Base-by-base conservation (phyloP, 2,888 invertebrate species). In the Drosophila hamatofila region DNA sequence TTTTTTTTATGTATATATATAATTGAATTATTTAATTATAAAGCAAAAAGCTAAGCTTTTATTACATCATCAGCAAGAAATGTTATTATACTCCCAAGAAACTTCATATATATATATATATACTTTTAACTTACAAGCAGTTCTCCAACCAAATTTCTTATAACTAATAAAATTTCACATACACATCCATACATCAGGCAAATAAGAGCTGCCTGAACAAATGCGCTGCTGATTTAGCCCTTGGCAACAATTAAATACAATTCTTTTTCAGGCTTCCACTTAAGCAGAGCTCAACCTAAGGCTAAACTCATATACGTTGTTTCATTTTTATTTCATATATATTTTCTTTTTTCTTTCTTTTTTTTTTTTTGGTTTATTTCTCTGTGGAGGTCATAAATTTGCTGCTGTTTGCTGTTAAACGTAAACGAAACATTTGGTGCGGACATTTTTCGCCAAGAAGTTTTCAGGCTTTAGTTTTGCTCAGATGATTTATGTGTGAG, bases 401-500 rank as follows among this genome's bases (percentile, higher is more conserved):
- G 48, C 37, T 52, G 52, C 49, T 59, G 58, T 71, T 68, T 61
- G 71, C 71, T 71, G 71, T 68, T 61, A 56, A 71, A 48, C 66
- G 70, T 75, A 80, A 78, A 35, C 65, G 77, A 78, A 78, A 77
- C 78, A 78, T 77, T 77, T 78, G 78, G 68, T 54, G 67, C 37
- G 55, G 78, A 78, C 78, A 78, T 72, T 60, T 80, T 63, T 56
- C 37, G 54, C 63, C 21, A 59, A 76, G 57, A 75, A 75, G 60
- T 75, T 75, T 75, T 25, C 41, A 41, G 33, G 75, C 37, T 60
- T 69, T 75, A 56, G 75, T 68, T 66, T 42, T 16, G 55, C 64
- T 33, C 56, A 67, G 67, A 80, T 89, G 83, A 83, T 83, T 83
- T 83, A 83, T 83, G 78, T 69, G 35, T 18, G 21, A 21, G 16